Percentiles rank a stretch among this genome's conserved stretches.
phyloP scores from a whole-genome alignment of 2,888 invertebrate genomes.

The Cephus runcator region DNA sequence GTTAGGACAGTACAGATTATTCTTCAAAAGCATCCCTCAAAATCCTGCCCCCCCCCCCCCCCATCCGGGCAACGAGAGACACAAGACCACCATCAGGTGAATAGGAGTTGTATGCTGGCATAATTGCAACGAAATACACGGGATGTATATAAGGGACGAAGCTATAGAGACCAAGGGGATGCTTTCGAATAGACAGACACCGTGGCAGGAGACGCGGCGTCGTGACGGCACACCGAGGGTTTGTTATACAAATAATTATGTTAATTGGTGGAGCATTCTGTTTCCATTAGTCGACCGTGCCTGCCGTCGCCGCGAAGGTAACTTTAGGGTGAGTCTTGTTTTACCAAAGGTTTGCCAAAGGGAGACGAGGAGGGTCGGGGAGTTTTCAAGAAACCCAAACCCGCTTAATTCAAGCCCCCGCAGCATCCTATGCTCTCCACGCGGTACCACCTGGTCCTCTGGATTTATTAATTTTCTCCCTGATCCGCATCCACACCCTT shows the following conservation, averaged over 20 bases:
- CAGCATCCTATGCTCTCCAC: not conserved
- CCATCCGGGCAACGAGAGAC: not conserved
- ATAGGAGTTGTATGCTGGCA: not conserved
- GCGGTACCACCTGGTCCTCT: not conserved
- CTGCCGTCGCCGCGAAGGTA: slow-evolving; percentile 12
- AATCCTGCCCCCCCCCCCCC: not conserved
- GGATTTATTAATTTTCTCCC: slow-evolving; percentile 29
- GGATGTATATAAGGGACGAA: slow-evolving; percentile 17
- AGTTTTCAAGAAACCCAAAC: not conserved
- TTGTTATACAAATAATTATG: slow-evolving; percentile 44
- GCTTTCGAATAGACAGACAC: slow-evolving; percentile 3
- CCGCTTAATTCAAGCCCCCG: not conserved
- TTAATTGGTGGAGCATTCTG: slow-evolving; percentile 37
- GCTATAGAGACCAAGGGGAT: not conserved
- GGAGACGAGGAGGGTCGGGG: slow-evolving; percentile 17
- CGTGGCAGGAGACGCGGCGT: not conserved
- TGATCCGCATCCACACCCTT: slow-evolving; percentile 12
- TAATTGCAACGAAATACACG: slow-evolving; percentile 36
- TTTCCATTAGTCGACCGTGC: slow-evolving; percentile 26
- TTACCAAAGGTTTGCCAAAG: slow-evolving; percentile 23
- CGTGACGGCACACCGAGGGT: slow-evolving; percentile 20
- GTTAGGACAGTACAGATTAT: no score
- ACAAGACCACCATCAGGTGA: not conserved
- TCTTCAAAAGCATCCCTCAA: not conserved
- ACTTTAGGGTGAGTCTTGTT: slow-evolving; percentile 26